Conservation (phyloP, 1,140 invertebrate species). For the Lepidurus couesii region DNA sequence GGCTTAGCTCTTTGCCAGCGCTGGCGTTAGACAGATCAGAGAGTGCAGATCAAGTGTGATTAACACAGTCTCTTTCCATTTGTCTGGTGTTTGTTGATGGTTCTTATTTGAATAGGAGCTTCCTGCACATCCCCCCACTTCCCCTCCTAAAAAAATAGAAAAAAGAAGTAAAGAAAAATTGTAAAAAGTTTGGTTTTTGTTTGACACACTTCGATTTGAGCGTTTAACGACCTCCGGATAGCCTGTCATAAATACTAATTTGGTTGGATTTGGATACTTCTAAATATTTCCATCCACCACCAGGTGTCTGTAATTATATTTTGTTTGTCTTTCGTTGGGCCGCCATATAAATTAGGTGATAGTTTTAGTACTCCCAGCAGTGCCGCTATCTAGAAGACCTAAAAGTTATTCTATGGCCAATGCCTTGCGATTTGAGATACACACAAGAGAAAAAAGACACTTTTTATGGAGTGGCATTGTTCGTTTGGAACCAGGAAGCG, state of each 20-base stretch:
- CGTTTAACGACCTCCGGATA: neutral
- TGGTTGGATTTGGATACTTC: neutral
- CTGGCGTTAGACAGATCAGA: neutral
- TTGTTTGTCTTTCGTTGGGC: no score
- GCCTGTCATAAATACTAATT: neutral
- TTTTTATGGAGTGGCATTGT: neutral
- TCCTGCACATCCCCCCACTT: neutral
- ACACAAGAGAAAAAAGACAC: no score
- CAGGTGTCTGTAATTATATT: no score
- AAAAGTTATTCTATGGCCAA: no score
- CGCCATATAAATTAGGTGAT: no score
- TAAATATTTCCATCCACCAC: no score
- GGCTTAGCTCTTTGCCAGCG: neutral
- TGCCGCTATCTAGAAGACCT: no score
- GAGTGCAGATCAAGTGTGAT: neutral
- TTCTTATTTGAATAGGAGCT: neutral
- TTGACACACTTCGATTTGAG: neutral
- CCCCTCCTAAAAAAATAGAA: no score
- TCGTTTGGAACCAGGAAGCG: neutral
- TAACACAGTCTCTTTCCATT: neutral
- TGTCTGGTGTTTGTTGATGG: neutral
- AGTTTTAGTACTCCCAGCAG: no score
- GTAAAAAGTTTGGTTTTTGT: no score
- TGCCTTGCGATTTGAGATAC: no score
- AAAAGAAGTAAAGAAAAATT: no score